phyloP scores from a whole-genome alignment of 1,140 invertebrate species.

The Drosophila pruinosa region DNA sequence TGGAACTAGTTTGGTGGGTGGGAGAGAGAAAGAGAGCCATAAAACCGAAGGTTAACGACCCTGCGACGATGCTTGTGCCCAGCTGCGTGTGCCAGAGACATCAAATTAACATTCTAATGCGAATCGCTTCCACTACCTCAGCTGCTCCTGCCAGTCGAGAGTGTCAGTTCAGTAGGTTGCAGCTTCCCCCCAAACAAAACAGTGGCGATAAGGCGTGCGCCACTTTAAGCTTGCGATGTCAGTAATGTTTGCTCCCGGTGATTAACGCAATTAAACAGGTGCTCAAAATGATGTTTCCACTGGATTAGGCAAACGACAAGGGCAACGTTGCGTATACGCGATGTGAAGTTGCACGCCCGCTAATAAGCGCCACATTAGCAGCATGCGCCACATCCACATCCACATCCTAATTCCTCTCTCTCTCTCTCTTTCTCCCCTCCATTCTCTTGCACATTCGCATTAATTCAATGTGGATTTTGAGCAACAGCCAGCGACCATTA shows the following conservation, averaged over 20 bases:
- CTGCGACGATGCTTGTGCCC: slow-evolving; percentile 26
- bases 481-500: background rate
- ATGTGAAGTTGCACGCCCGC: slow-evolving; percentile 30
- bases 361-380: slow-evolving; percentile 73
- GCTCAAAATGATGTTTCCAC: slow-evolving; percentile 82
- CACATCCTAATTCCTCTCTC: background rate
- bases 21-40: slow-evolving; percentile 2
- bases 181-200: background rate
- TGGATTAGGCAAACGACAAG: slow-evolving; percentile 60
- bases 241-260: slow-evolving; percentile 72
- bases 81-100: slow-evolving; percentile 43
- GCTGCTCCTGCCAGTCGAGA: background rate
- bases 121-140: background rate
- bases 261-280: slow-evolving; percentile 83
- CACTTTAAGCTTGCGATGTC: slow-evolving; percentile 33
- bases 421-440: background rate
- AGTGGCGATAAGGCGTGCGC: background rate
- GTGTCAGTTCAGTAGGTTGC: background rate
- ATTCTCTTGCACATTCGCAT: slow-evolving; percentile 32
- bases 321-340: background rate
- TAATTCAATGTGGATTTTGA: slow-evolving; percentile 43
- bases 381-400: slow-evolving; percentile 33
- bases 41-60: slow-evolving; percentile 9
- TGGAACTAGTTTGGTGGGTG: background rate
- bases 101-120: slow-evolving; percentile 57